These are phyloP conservation scores for Drosophila infuscata DNA, from an alignment of 2,888 invertebrate genomes.

Conservation along the genomic window DNA sequence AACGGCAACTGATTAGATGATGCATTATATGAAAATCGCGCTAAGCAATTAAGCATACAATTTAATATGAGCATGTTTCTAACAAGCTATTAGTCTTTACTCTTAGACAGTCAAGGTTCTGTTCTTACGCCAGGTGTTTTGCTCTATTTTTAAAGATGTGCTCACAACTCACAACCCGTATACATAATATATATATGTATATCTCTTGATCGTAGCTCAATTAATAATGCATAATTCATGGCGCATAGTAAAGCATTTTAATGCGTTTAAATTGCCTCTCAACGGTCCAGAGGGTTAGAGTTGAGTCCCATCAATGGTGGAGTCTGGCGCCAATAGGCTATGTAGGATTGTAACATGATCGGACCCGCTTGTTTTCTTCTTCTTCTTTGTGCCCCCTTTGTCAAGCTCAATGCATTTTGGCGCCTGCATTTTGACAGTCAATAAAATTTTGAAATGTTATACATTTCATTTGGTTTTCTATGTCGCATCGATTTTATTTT, in stretches of 20 bases:
- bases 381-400: constrained; percentile 17
- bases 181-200: neutral
- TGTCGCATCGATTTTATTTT: constrained; percentile 65
- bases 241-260: constrained; percentile 65
- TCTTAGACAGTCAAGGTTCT: constrained; percentile 15
- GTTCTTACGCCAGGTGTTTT: constrained; percentile 52
- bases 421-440: constrained; percentile 81
- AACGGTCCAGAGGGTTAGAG: constrained; percentile 32
- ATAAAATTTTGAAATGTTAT: constrained; percentile 82
- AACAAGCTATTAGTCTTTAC: neutral
- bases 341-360: constrained; percentile 56
- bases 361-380: constrained; percentile 44
- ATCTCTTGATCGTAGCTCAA: constrained; percentile 27
- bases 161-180: constrained; percentile 48
- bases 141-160: constrained; percentile 81
- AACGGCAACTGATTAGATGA: constrained; percentile 52
- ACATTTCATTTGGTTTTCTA: constrained; percentile 64
- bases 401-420: constrained; percentile 53
- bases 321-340: constrained; percentile 50
- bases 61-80: constrained; percentile 71
- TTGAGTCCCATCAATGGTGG: constrained; percentile 25
- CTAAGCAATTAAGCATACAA: constrained; percentile 56
- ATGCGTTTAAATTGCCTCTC: constrained; percentile 51
- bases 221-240: constrained; percentile 73
- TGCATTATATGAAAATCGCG: constrained; percentile 42